Conservation (phyloP, 1,140 invertebrate genomes). For the Holotrichia oblita region DNA sequence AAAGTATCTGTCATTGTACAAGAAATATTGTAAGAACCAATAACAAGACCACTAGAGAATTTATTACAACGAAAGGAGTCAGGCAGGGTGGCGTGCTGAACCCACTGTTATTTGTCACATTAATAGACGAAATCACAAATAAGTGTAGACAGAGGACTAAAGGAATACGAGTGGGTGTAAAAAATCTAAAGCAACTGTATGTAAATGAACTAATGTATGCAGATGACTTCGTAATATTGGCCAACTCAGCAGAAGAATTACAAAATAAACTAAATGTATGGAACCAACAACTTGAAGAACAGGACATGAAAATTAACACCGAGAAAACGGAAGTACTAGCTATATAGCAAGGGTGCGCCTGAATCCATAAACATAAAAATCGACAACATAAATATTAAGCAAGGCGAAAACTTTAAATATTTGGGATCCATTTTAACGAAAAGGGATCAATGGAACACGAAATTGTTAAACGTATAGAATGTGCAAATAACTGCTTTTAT, state of each 20-base stretch:
- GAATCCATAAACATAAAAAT: neutral
- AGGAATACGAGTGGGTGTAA: neutral
- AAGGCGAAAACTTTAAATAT: slow-evolving; percentile 14
- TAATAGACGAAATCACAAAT: neutral
- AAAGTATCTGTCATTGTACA: neutral
- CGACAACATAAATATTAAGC: neutral
- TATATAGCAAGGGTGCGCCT: neutral
- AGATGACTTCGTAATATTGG: neutral
- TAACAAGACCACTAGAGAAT: too few species aligned
- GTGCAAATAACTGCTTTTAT: neutral
- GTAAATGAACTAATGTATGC: neutral
- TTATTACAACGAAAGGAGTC: neutral
- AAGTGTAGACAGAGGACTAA: neutral
- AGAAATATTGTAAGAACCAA: neutral
- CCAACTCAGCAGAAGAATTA: neutral
- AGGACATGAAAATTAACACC: neutral
- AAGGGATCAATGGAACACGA: neutral
- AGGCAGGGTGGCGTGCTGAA: neutral
- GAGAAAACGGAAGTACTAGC: neutral
- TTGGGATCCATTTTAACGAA: neutral
- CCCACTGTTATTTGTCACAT: neutral
- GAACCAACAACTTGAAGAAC: too few species aligned
- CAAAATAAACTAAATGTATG: neutral
- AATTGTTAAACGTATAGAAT: neutral
- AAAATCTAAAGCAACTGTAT: neutral